Evolutionary conservation across 2,888 invertebrate genomes (phyloP).

Genomic region (Lasioglossum leucozonium): DNA sequence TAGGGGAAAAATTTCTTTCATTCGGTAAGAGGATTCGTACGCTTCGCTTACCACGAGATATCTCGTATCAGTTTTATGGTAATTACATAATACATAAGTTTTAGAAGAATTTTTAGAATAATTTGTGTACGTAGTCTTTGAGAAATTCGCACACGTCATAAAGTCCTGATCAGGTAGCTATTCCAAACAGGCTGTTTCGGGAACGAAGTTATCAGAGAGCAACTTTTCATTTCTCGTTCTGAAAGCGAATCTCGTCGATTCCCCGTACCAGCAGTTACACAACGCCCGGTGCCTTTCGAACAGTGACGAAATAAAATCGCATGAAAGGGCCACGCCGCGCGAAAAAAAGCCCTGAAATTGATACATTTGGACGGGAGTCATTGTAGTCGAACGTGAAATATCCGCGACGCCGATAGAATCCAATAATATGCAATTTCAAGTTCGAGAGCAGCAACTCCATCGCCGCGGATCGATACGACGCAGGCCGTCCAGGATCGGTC

Average conservation of each 20-base stretch:
- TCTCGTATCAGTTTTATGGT: no score
- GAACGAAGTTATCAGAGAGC: neutral
- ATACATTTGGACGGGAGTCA: conserved; percentile 47
- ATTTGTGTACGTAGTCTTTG: no score
- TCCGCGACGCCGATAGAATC: conserved; percentile 57
- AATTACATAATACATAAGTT: no score
- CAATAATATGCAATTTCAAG: conserved; percentile 68
- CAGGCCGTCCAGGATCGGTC: conserved; percentile 15
- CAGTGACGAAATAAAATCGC: conserved; percentile 10
- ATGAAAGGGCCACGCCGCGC: neutral
- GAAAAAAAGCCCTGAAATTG: conserved; percentile 47
- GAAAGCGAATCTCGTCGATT: neutral
- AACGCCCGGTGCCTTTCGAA: neutral
- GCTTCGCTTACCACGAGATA: no score
- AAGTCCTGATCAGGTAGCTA: neutral
- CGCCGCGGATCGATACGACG: conserved; percentile 51
- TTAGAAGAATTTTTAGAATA: no score
- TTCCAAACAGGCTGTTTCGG: neutral
- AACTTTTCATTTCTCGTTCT: neutral
- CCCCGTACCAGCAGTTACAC: neutral
- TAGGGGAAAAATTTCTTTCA: neutral
- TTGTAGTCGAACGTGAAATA: conserved; percentile 57
- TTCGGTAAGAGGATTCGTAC: no score
- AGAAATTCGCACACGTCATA: neutral
- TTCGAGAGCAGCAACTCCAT: conserved; percentile 63